Evolutionary conservation across 2,113 vertebrate genomes (phyloP), one percentile per base, ranked within the genome.

Genomic region (Cephalopterus ornatus): DNA sequence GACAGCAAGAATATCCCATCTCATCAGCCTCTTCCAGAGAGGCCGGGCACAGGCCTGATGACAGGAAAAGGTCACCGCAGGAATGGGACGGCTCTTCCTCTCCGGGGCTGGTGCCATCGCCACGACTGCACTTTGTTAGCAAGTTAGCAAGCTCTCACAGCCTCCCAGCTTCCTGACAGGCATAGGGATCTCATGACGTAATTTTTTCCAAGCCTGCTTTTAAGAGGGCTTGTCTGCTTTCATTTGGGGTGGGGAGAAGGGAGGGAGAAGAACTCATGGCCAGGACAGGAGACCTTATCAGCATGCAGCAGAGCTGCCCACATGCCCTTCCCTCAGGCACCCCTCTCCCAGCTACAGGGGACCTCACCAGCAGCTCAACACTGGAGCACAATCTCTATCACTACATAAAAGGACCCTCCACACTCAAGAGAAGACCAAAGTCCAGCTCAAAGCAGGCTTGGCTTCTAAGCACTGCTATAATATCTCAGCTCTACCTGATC

Each of bases 141-240:
- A 52, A 87, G 49, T 70, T 7, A 56, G 50, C 76, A 74, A 47
- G 47, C 44, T 84, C 68, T 71, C 50, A 24, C 76, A 89, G 80
- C 62, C 52, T 92, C 61, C 23, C 44, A 1, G 58, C 61, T 95
- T 95, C 95, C 96, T 92, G 86, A 93, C 73, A 80, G 28, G 73
- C 94, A 92, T 85, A 67, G 70, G 84, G 73, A 97, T 92, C 84
- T 89, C 84, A 91, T 96, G 91, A 97, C n/a, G 84, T 92, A 28
- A 94, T 93, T 91, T 91, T 65, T 96, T 95, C 94, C 95, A 78
- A 89, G 72, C 14, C 16, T 53, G 35, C 52, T 71, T 70, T 67
- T 23, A 79, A 58, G 56, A 92, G 32, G 73, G 70, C 56, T 91
- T 85, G 86, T 74, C 80, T 89, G 65, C 94, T 93, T 93, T 85